phyloP scores from a whole-genome alignment of 2,113 vertebrate genomes.

The Brienomyrus longianalis region DNA sequence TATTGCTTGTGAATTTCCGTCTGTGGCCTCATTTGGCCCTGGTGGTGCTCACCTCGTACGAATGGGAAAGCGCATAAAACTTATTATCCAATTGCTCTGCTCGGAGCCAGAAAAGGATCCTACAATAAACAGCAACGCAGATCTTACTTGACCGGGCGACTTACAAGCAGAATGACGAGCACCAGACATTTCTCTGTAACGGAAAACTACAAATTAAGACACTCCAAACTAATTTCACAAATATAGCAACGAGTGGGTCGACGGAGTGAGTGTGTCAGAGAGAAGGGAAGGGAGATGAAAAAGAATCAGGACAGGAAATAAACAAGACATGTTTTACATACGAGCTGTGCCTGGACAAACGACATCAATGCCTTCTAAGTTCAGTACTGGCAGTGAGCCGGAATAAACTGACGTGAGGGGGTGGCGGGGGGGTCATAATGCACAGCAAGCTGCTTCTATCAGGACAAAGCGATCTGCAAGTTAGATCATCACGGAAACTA shows the following conservation, averaged over 20 bases:
- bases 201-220: neutral
- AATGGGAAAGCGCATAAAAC: neutral
- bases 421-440: neutral
- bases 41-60: neutral
- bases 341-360: neutral
- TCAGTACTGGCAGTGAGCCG: neutral
- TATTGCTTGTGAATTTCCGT: neutral
- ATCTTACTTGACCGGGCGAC: neutral
- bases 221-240: neutral
- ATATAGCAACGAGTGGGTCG: constrained; percentile 11
- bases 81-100: neutral
- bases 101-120: neutral
- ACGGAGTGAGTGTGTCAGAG: neutral
- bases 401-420: neutral
- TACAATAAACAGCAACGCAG: neutral
- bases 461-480: neutral
- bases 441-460: neutral
- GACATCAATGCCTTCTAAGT: neutral
- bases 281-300: neutral
- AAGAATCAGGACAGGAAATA: neutral
- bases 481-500: neutral
- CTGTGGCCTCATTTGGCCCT: neutral
- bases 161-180: neutral
- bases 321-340: neutral
- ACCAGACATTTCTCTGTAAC: neutral